These are phyloP conservation scores for Phymastichus coffea DNA, from an alignment of 1,140 invertebrate species.

Conservation along the genomic window DNA sequence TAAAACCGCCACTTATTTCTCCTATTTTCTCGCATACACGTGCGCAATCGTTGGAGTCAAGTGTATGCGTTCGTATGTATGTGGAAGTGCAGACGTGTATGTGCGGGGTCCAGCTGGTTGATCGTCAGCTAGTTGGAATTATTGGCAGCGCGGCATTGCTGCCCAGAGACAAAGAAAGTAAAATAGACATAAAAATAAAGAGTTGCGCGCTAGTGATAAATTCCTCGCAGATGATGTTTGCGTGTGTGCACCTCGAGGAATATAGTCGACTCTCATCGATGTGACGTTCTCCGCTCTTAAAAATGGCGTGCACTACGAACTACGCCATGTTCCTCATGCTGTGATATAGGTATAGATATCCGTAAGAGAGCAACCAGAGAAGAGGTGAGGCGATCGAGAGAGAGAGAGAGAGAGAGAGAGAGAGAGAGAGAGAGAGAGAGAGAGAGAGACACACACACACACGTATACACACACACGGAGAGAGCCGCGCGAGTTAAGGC, in stretches of 20 bases:
- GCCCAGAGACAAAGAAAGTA: too few species aligned
- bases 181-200: not conserved
- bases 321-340: slow-evolving; percentile 25
- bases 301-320: slow-evolving; percentile 19
- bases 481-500: not conserved
- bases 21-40: too few species aligned
- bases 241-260: too few species aligned
- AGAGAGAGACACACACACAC: not conserved
- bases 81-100: too few species aligned
- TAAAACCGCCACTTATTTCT: too few species aligned
- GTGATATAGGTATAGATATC: not conserved
- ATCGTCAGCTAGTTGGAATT: too few species aligned
- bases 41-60: too few species aligned
- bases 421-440: not conserved
- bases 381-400: not conserved
- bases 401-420: not conserved
- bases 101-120: too few species aligned
- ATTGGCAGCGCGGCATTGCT: too few species aligned
- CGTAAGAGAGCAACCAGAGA: not conserved
- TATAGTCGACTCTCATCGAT: too few species aligned
- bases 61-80: too few species aligned
- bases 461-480: too few species aligned
- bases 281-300: slow-evolving; percentile 20
- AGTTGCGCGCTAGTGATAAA: not conserved
- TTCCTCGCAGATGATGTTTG: not conserved